phyloP scores from a whole-genome alignment of 92 coral and sea anemone genomes.

The Zoanthus sociatus region DNA sequence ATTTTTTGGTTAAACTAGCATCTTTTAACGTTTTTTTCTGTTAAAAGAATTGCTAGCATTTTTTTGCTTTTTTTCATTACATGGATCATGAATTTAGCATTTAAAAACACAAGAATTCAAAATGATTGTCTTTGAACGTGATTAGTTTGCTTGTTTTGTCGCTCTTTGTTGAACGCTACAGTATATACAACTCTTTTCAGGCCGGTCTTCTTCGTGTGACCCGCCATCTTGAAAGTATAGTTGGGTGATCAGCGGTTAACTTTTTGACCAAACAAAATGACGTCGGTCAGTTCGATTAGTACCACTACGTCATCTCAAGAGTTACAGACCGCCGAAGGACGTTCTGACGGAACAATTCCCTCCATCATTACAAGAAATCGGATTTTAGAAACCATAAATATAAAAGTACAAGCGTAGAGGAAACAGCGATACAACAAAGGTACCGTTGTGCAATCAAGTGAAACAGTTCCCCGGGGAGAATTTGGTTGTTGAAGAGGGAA shows the following conservation, averaged over 20 bases:
- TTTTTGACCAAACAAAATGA: no score
- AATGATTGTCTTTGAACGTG: no score
- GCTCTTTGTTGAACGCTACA: no score
- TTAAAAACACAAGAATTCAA: no score
- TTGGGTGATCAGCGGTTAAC: no score
- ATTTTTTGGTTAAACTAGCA: no score
- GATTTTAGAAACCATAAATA: background rate
- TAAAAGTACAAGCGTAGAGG: conserved; percentile 13
- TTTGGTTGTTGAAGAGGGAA: conserved; percentile 20
- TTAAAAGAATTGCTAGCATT: background rate
- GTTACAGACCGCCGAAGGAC: conserved; percentile 3
- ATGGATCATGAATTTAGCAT: background rate
- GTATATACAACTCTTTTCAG: no score
- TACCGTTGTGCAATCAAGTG: conserved; percentile 5
- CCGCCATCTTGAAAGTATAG: no score
- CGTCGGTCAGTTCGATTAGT: no score
- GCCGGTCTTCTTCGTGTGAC: no score
- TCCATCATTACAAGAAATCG: conserved; percentile 4
- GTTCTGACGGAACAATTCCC: conserved; percentile 21
- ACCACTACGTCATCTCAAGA: background rate
- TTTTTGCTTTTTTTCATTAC: background rate
- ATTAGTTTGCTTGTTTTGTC: no score
- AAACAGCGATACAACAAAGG: conserved; percentile 23
- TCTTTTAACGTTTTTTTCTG: background rate
- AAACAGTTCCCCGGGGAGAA: conserved; percentile 18